A percentile compares a stretch with the other conserved stretches of the same genome.
Conservation (phyloP, 1,140 invertebrate species). For the Drosophila pruinosa region DNA sequence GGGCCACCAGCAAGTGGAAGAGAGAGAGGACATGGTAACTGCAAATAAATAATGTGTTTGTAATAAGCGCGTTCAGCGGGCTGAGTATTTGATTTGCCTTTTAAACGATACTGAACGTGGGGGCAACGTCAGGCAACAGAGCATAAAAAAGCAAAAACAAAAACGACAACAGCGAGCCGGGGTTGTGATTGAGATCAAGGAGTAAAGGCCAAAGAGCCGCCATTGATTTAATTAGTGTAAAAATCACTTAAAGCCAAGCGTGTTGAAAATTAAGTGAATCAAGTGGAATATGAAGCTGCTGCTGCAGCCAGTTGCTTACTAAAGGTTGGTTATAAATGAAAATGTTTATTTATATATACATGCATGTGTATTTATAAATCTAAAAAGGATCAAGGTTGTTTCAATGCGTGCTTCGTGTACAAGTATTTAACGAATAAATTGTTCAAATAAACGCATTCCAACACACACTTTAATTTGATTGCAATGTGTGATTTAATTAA, state of each 20-base stretch:
- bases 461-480: background rate
- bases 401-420: too few relatives aligned
- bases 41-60: constrained; percentile 68
- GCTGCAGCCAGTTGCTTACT: background rate
- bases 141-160: background rate
- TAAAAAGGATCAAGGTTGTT: background rate
- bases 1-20: background rate
- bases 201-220: background rate
- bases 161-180: background rate
- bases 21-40: background rate
- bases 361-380: background rate
- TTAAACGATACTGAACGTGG: constrained; percentile 35
- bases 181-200: constrained; percentile 8
- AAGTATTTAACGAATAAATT: too few relatives aligned
- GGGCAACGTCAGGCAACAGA: background rate
- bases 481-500: background rate
- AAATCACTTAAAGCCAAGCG: constrained; percentile 1
- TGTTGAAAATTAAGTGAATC: background rate
- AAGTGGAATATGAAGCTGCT: background rate
- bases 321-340: background rate
- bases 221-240: constrained; percentile 19
- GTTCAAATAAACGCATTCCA: background rate
- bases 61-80: constrained; percentile 32
- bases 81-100: constrained; percentile 43
- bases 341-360: background rate